Evolutionary conservation across 2,888 invertebrate genomes (phyloP).

Genomic region (Mythimna albipuncta): DNA sequence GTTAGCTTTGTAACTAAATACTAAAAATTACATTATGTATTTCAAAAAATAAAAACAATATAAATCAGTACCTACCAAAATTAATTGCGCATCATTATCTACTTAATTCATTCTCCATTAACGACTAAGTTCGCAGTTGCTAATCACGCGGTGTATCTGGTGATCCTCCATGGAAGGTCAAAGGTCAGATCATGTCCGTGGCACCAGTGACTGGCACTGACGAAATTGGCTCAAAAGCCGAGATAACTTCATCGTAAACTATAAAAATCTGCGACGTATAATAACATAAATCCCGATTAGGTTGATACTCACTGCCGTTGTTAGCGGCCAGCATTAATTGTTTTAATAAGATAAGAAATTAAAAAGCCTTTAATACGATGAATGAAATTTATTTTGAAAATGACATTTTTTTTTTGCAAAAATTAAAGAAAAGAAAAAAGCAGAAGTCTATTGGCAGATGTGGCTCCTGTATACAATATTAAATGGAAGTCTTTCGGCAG

Average conservation of each 20-base stretch:
- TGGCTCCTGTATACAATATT: too few species aligned
- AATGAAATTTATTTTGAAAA: too few species aligned
- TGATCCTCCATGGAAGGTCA: constrained; percentile 64
- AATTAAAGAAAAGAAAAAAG: too few species aligned
- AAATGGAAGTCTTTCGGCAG: too few species aligned
- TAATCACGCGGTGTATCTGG: constrained; percentile 57
- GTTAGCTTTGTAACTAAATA: too few species aligned
- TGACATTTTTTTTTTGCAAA: too few species aligned
- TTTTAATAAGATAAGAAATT: too few species aligned
- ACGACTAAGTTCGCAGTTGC: constrained; percentile 26
- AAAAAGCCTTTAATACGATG: too few species aligned
- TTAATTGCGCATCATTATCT: constrained; percentile 24
- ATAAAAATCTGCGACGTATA: constrained; percentile 69
- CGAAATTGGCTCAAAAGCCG: constrained; percentile 70
- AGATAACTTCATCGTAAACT: constrained; percentile 71
- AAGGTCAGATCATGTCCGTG: constrained; percentile 72
- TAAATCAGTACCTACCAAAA: not conserved
- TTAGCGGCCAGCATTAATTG: constrained; percentile 8
- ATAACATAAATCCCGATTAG: constrained; percentile 71
- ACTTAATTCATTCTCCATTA: not conserved
- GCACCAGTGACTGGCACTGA: constrained; percentile 67
- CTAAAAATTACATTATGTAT: not conserved
- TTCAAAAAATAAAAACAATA: not conserved
- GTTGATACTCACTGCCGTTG: constrained; percentile 41
- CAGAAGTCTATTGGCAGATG: too few species aligned